Evolutionary conservation across 2,888 invertebrate species (phyloP).

Genomic region (Yponomeuta cagnagella): DNA sequence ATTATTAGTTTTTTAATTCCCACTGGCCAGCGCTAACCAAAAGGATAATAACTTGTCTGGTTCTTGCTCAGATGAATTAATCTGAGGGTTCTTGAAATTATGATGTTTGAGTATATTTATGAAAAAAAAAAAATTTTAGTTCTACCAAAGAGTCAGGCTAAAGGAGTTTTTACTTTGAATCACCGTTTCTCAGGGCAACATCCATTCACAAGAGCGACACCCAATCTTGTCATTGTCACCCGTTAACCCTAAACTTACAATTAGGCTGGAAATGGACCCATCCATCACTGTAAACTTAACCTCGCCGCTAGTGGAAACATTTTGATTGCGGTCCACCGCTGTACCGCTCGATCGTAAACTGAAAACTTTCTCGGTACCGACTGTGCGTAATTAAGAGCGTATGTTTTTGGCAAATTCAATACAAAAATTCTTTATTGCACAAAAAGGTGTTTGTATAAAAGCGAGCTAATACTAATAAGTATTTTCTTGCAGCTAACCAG

Average conservation of each 20-base stretch:
- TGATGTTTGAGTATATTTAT: background rate
- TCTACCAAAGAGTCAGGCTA: too few relatives aligned
- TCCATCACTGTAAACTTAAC: slow-evolving; percentile 51
- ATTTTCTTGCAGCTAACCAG: too few relatives aligned
- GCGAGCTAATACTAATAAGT: too few relatives aligned
- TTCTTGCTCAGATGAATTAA: too few relatives aligned
- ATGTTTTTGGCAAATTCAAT: slow-evolving; percentile 32
- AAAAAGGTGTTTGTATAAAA: too few relatives aligned
- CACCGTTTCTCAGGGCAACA: background rate
- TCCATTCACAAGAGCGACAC: background rate
- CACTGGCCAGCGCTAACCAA: too few relatives aligned
- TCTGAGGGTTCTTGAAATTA: too few relatives aligned
- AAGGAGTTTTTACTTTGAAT: background rate
- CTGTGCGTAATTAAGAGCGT: slow-evolving; percentile 43
- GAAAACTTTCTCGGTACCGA: slow-evolving; percentile 39
- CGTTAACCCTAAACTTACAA: slow-evolving; percentile 5
- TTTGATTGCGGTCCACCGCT: slow-evolving; percentile 57
- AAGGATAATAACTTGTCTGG: too few relatives aligned
- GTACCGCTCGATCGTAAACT: slow-evolving; percentile 43
- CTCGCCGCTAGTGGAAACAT: slow-evolving; percentile 35
- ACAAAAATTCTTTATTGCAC: too few relatives aligned
- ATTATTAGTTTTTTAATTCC: too few relatives aligned
- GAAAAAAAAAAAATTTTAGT: too few relatives aligned
- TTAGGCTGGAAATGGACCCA: slow-evolving; percentile 41
- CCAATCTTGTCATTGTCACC: slow-evolving; percentile 1